Evolutionary conservation across 1,140 invertebrate genomes (phyloP), one percentile per base, ranked within the genome.

Genomic region (Philaenus spumarius): DNA sequence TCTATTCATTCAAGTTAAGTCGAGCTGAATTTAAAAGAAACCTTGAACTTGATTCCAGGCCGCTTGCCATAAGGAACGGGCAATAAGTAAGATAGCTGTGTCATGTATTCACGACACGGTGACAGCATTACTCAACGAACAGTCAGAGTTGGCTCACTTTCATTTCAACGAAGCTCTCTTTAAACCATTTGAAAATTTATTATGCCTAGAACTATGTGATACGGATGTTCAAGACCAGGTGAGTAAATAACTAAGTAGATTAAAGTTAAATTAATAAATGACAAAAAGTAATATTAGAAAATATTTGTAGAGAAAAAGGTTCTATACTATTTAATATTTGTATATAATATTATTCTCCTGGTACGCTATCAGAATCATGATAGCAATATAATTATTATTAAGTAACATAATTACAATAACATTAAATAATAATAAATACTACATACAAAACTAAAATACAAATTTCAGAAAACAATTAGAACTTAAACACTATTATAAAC

Each of bases 161-260:
- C 93, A 97, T 69, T 94, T 95, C 68, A 96, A 97, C 69, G 94
- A 96, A 73, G 89, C 91, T 1, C 75, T 97, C 2, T 87, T 96
- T 62, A 96, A 97, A 68, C 92, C 93, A 0, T 96, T 95, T 72
- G 93, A 97, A 75, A 95, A 95, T 72, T 79, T 97, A 17, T 75
- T 97, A 0, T 95, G 91, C 72, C 78, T 96, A 57, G 93, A 96
- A 71, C 75, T 95, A 1, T 95, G 91, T 71, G 92, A 96, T 72
- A 81, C 84, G 60, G 93, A 96, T 74, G 87, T 95, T 54, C 85
- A 87, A 70, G 85, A 87, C 69, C 89, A 92, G 80, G 89, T 91
- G 68, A 68, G 65, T 67, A 52, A 23, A 51, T 14, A 11, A 12
- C n/a, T 20, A 22, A 50, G 35, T 37, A n/a, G n/a, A 37, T 65